Base-by-base conservation (phyloP, 2,797 vertebrate genomes). In the Sus cebifrons region DNA sequence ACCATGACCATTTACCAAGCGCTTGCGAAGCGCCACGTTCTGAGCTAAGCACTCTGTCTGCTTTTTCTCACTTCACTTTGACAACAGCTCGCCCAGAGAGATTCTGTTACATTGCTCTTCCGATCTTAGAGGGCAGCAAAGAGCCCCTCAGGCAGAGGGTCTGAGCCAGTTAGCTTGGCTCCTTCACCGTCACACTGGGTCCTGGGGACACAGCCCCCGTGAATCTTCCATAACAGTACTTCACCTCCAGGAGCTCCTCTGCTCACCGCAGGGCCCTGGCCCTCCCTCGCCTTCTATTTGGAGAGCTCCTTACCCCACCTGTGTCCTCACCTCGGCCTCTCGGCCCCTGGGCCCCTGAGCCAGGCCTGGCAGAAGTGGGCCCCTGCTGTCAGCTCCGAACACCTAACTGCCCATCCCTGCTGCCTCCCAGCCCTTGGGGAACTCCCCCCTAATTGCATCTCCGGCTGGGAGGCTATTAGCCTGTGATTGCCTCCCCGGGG, bases 391-490 rank as follows among this genome's bases (percentile, higher is more conserved):
- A 86, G 49, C 56, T 23, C 70, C 65, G 70, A 78, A 77, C 84
- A 81, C 32, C 23, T 13, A 78, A 10, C 60, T 71, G 67, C 71
- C 91, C 78, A 84, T 95, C 70, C 91, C 0, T 78, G 1, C 62
- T 96, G 83, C 86, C 91, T 86, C 16, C 17, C 82, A 89, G 91
- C 71, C 86, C 77, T 6, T 44, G 68, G 93, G 94, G 96, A 94
- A 81, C 54, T 71, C 10, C 49, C 85, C 96, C 95, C 94, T 98
- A 97, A 97, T 97, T 97, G 95, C 85, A 78, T 97, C 89, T 97
- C 96, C 71, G 86, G 29, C 93, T 94, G 96, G 97, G 97, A 98
- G 91, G 83, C 96, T 96, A 97, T 97, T 98, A 98, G 97, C 56
- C 89, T 91, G 56, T 98, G 97, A 97, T 95, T 97, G 96, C 86